phyloP scores from a whole-genome alignment of 2,113 vertebrate genomes.

The Chroicocephalus ridibundus region DNA sequence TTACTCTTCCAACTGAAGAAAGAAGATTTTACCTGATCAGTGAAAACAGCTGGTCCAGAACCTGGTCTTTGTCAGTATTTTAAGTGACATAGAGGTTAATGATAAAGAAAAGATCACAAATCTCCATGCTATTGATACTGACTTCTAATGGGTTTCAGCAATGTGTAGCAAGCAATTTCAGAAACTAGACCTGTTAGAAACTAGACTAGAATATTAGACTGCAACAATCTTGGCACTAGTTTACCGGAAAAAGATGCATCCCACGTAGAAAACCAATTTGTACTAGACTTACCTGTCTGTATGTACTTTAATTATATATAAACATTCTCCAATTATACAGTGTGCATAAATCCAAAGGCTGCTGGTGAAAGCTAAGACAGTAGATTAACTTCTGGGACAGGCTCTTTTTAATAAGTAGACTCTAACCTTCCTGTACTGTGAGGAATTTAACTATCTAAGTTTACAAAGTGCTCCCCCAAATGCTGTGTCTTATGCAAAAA shows the following conservation, averaged over 20 bases:
- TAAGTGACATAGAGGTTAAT: background rate
- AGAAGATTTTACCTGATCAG: background rate
- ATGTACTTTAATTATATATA: background rate
- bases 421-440: background rate
- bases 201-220: background rate
- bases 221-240: background rate
- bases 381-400: background rate
- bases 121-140: background rate
- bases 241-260: background rate
- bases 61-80: background rate
- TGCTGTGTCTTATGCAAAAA: background rate
- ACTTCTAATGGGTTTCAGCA: background rate
- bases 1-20: background rate
- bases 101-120: background rate
- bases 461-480: background rate
- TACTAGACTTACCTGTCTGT: background rate
- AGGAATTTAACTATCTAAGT: background rate
- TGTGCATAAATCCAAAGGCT: background rate
- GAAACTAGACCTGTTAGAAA: background rate
- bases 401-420: background rate
- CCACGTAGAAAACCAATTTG: background rate
- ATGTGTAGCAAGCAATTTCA: background rate
- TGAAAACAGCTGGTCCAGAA: background rate
- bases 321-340: background rate
- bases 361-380: background rate